These are phyloP conservation scores for Acanthiza pusilla DNA, from an alignment of 2,797 vertebrate species.

Conservation along the genomic window DNA sequence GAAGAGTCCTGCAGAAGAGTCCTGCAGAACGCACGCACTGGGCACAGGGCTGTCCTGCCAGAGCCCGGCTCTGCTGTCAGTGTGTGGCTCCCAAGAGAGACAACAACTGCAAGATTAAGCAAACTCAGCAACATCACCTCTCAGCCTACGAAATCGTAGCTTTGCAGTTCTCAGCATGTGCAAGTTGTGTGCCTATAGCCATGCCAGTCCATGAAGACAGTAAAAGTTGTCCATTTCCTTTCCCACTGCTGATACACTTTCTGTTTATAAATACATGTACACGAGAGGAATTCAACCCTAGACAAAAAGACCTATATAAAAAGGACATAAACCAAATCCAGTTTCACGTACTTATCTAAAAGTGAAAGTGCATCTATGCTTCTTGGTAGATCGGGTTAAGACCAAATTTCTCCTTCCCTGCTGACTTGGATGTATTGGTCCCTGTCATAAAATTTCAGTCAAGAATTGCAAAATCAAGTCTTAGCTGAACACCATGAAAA, in stretches of 20 bases:
- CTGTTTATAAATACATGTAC: neutral
- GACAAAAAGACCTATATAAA: neutral
- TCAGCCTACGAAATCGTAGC: neutral
- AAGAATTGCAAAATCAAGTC: neutral
- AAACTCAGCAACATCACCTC: neutral
- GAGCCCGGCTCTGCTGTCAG: neutral
- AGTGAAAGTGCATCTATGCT: neutral
- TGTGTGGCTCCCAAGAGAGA: neutral
- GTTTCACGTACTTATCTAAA: neutral
- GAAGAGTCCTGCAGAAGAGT: slow-evolving; percentile 4
- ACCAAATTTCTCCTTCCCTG: neutral
- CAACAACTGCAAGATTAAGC: neutral
- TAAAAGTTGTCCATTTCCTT: neutral
- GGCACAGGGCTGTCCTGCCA: neutral
- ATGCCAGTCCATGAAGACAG: neutral
- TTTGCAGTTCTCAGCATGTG: neutral
- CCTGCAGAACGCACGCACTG: neutral
- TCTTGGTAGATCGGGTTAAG: neutral
- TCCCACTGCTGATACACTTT: neutral
- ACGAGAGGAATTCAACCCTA: neutral
- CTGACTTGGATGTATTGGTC: neutral
- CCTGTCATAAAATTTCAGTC: neutral
- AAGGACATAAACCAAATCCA: neutral
- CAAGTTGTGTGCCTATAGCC: neutral
- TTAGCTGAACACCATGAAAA: neutral